These are phyloP conservation scores for Neosilurus mollespiculum DNA, from an alignment of 2,797 vertebrate species.

Conservation along the genomic window DNA sequence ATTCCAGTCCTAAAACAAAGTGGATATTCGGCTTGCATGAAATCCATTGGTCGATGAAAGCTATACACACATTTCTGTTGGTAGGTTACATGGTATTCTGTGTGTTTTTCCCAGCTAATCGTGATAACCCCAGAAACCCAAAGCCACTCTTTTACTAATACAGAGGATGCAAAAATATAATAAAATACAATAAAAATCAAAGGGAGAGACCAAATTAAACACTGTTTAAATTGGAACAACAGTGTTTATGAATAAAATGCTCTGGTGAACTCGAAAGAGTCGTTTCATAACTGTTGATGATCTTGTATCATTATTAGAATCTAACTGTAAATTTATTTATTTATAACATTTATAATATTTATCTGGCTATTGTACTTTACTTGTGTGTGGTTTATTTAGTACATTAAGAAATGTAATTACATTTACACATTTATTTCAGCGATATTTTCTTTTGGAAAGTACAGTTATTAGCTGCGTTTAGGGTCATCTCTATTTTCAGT, in stretches of 20 bases:
- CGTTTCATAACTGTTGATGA: neutral
- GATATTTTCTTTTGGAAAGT: neutral
- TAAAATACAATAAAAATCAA: neutral
- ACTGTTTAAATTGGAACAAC: neutral
- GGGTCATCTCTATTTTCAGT: neutral
- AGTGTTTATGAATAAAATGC: neutral
- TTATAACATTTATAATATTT: neutral
- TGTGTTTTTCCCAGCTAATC: neutral
- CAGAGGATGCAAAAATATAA: neutral
- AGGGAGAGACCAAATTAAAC: neutral
- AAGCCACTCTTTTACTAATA: neutral
- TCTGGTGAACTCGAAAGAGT: neutral
- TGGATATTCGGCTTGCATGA: slow-evolving; percentile 15
- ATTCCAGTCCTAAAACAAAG: slow-evolving; percentile 55
- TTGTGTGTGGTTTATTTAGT: neutral
- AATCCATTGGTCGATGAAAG: neutral
- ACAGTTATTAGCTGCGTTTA: neutral
- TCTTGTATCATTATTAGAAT: neutral
- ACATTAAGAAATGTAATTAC: neutral
- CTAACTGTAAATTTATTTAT: neutral
- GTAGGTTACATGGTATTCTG: neutral
- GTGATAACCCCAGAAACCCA: neutral
- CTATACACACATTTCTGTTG: neutral
- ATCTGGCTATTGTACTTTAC: neutral
- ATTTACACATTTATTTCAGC: neutral